Base-by-base conservation (phyloP, 2,113 vertebrate genomes). In the Limanda limanda region DNA sequence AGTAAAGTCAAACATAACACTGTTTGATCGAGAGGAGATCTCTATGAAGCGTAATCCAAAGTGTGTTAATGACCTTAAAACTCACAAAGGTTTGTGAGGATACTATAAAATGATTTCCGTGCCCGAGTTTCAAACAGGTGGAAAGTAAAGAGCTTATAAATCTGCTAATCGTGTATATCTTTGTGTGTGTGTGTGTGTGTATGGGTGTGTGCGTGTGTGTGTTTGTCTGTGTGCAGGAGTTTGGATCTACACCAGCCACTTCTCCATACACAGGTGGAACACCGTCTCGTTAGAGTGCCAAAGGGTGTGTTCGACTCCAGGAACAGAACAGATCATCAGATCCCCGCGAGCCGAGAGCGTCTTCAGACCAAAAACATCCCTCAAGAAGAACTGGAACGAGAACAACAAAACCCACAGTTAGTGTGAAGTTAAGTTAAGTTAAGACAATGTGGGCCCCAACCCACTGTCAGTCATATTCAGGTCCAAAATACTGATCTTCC, bases 281-380 rank as follows among this genome's bases (percentile, higher is more conserved):
- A 97, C 96, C 0, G 96, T 96, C 66, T 95, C 92, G 18, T 97
- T 97, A 5, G 96, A 96, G 85, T 97, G 97, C 96, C 96, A 97
- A 67, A 51, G 67, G 0, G 95, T 84, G 73, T 97, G 97, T 27
- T 90, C 31, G 5, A 97, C 94, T 0, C 94, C 95, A 0, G 95
- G 79, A 67, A 96, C 68, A 0, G 90, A 88, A 45, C 95, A 97
- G 59, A 94, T 55, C 71, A 92, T 88, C 60, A 98, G 88, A 88
- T 95, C 95, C 6, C 95, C 96, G 1, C 95, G 93, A 35, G 94
- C 91, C 8, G 94, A 90, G 75, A 98, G 89, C 2, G 96, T 96
- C 90, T 96, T 97, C 91, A 97, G 83, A 1, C 97, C 97, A 13
- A 95, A 96, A 56, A 91, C 83, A 68, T 97, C 95, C 48, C 68